Percentiles rank a stretch among this genome's conserved stretches.
Conservation (phyloP, 2,888 invertebrate species). For the Ischnus inquisitorius region DNA sequence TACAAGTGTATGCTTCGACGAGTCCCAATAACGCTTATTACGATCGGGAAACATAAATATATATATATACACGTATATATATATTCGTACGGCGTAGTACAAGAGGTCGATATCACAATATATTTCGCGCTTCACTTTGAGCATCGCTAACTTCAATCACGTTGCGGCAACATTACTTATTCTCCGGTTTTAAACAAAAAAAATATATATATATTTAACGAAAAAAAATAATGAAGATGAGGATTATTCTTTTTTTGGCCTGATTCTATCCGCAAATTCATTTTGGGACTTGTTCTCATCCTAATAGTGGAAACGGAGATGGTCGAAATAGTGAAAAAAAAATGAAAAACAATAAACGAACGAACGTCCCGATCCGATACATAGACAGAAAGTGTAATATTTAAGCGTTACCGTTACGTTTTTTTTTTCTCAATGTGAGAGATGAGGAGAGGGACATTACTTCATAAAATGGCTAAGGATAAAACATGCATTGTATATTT, state of each 20-base stretch:
- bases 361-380: slow-evolving; percentile 36
- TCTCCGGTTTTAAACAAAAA: slow-evolving; percentile 41
- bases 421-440: slow-evolving; percentile 70
- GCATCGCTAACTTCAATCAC: slow-evolving; percentile 64
- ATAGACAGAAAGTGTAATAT: slow-evolving; percentile 51
- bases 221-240: slow-evolving; percentile 26
- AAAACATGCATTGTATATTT: slow-evolving; percentile 80
- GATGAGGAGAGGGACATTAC: slow-evolving; percentile 78
- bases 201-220: slow-evolving; percentile 28
- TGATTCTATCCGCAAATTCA: slow-evolving; percentile 62
- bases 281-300: slow-evolving; percentile 57
- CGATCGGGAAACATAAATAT: slow-evolving; percentile 67
- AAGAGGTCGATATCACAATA: slow-evolving; percentile 68
- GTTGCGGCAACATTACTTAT: slow-evolving; percentile 51
- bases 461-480: slow-evolving; percentile 82
- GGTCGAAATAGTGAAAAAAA: slow-evolving; percentile 49
- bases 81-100: slow-evolving; percentile 66
- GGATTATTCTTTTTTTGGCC: slow-evolving; percentile 50
- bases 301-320: slow-evolving; percentile 45
- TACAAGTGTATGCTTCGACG: slow-evolving; percentile 69
- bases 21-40: slow-evolving; percentile 66
- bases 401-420: slow-evolving; percentile 61
- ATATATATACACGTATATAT: slow-evolving; percentile 60
- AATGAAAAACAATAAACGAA: slow-evolving; percentile 37
- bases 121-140: slow-evolving; percentile 70